These are phyloP conservation scores for Melipona quadrifasciata DNA, from an alignment of 1,140 invertebrate genomes.

Conservation along the genomic window DNA sequence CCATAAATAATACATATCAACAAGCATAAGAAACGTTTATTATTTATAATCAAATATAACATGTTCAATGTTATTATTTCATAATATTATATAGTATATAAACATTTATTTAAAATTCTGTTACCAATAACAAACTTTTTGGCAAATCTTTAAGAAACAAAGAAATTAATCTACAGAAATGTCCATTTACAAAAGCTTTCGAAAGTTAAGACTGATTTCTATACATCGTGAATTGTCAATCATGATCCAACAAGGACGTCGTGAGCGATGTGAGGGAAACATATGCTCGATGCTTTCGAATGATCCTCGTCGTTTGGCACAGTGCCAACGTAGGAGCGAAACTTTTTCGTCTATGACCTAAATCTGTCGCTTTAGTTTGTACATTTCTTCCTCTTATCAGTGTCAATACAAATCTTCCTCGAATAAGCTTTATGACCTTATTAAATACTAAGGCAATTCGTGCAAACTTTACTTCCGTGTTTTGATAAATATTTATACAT, in stretches of 20 bases:
- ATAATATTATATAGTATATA: not conserved
- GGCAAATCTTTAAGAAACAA: not conserved
- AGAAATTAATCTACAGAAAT: not conserved
- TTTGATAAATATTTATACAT: not conserved
- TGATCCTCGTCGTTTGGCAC: constrained; percentile 54
- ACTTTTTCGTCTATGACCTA: constrained; percentile 58
- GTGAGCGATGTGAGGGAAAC: constrained; percentile 48
- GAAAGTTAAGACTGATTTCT: constrained; percentile 51
- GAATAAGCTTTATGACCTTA: constrained; percentile 11
- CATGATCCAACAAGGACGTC: constrained; percentile 39
- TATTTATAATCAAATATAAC: not conserved
- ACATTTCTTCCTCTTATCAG: constrained; percentile 44
- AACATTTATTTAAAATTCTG: not conserved
- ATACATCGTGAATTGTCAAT: constrained; percentile 51
- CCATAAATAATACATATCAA: not conserved
- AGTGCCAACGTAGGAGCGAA: constrained; percentile 58
- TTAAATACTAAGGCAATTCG: not conserved
- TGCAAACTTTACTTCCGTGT: not conserved
- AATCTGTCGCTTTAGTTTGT: constrained; percentile 65
- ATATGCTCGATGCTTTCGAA: constrained; percentile 57
- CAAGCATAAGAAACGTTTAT: not conserved
- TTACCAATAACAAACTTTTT: not conserved
- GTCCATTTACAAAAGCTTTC: constrained; percentile 41
- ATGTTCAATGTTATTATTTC: not conserved
- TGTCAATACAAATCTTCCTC: constrained; percentile 37